phyloP scores from a whole-genome alignment of 2,888 invertebrate species.

The Acheta domesticus region DNA sequence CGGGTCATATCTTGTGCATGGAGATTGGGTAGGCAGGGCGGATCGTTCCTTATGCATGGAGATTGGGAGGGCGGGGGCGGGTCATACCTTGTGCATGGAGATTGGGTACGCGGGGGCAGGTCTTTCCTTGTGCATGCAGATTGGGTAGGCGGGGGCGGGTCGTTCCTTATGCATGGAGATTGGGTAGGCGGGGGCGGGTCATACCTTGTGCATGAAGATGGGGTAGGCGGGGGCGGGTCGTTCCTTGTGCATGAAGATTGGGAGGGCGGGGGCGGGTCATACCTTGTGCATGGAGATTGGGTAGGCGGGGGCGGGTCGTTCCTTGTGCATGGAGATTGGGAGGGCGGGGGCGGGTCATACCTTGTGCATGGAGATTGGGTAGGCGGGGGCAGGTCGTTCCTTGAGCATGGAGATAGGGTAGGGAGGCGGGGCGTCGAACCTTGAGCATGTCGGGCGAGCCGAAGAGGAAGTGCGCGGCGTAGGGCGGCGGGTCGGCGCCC shows the following conservation, averaged over 20 bases:
- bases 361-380: too few relatives aligned
- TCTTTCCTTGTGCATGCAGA: not conserved
- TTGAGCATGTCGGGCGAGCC: slow-evolving; percentile 55
- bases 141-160: not conserved
- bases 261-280: too few relatives aligned
- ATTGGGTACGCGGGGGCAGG: not conserved
- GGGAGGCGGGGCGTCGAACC: slow-evolving; percentile 27
- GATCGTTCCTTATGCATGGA: not conserved
- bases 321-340: too few relatives aligned
- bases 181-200: too few relatives aligned
- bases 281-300: too few relatives aligned
- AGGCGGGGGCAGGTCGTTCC: too few relatives aligned
- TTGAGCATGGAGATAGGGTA: too few relatives aligned
- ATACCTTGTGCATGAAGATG: too few relatives aligned
- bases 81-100: not conserved
- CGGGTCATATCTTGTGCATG: not conserved
- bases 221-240: too few relatives aligned
- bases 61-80: not conserved
- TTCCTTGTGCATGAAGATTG: too few relatives aligned
- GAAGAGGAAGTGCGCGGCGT: slow-evolving; percentile 51
- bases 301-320: too few relatives aligned
- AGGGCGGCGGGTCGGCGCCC: not conserved
- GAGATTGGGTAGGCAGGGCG: not conserved
- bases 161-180: not conserved
- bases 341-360: too few relatives aligned